Conservation (phyloP, 2,888 invertebrate genomes). For the Drosophila tripunctata region DNA sequence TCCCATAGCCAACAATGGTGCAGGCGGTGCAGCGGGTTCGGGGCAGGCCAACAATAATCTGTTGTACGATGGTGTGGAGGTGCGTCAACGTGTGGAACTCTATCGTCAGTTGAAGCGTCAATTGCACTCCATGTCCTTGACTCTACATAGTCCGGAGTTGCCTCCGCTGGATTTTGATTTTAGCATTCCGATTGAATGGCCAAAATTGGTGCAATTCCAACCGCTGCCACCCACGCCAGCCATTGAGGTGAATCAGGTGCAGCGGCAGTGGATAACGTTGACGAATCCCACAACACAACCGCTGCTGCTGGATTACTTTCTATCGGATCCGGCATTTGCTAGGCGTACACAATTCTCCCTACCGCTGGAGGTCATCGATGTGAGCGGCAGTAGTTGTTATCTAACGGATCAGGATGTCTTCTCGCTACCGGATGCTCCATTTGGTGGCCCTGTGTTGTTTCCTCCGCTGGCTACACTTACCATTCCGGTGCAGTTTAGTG, state of each 20-base stretch:
- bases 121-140: constrained; percentile 81
- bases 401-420: constrained; percentile 82
- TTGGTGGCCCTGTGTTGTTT: constrained; percentile 64
- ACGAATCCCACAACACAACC: constrained; percentile 82
- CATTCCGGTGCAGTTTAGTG: constrained; percentile 80
- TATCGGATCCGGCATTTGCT: constrained; percentile 80
- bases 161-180: constrained; percentile 82
- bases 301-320: constrained; percentile 79
- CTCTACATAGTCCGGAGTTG: constrained; percentile 81
- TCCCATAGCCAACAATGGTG: constrained; percentile 30
- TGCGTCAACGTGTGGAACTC: constrained; percentile 81
- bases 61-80: constrained; percentile 81
- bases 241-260: constrained; percentile 81
- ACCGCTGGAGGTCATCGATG: constrained; percentile 83
- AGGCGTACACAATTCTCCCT: constrained; percentile 78
- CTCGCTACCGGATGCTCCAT: constrained; percentile 63
- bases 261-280: constrained; percentile 78
- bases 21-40: neutral
- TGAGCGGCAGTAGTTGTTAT: constrained; percentile 79
- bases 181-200: constrained; percentile 83
- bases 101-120: constrained; percentile 82
- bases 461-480: constrained; percentile 71
- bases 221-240: constrained; percentile 75
- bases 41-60: constrained; percentile 62
- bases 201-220: constrained; percentile 81